Percentiles rank a stretch among this genome's conserved stretches.
Evolutionary conservation across 2,888 invertebrate species (phyloP).

Genomic region (Hartigia nigra): DNA sequence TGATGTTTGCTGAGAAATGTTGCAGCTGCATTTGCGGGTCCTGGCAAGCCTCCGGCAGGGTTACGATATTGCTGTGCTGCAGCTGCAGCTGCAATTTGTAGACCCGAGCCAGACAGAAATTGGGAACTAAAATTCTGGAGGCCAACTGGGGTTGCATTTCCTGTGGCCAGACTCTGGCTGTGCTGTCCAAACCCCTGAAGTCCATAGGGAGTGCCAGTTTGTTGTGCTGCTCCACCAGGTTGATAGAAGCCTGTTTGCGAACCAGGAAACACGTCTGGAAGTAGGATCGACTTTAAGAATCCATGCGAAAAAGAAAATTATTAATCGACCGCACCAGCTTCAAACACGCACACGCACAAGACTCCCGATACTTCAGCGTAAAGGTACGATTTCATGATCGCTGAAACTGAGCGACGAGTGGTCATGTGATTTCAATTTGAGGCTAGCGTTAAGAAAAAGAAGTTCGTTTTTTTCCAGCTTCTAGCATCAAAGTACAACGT

Average conservation of each 20-base stretch:
- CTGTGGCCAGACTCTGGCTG: conserved; percentile 61
- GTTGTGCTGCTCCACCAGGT: conserved; percentile 63
- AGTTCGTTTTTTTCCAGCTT: no score
- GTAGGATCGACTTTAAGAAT: conserved; percentile 8
- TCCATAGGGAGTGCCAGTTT: conserved; percentile 62
- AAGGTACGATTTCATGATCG: no score
- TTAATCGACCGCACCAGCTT: not conserved
- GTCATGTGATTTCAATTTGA: no score
- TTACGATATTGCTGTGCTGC: conserved; percentile 76
- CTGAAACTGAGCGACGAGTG: no score
- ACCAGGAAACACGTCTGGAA: conserved; percentile 61
- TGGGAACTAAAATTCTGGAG: conserved; percentile 70
- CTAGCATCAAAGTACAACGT: no score
- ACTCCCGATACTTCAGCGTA: not conserved
- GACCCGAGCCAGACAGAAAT: conserved; percentile 71
- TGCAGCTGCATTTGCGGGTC: conserved; percentile 59
- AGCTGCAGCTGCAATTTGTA: conserved; percentile 73
- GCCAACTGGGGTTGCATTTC: conserved; percentile 65
- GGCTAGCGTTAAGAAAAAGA: no score
- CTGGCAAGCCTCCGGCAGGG: conserved; percentile 66
- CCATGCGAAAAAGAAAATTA: not conserved
- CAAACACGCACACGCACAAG: not conserved
- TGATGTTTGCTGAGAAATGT: conserved; percentile 62
- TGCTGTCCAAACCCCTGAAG: conserved; percentile 67
- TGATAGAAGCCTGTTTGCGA: conserved; percentile 64